These are phyloP conservation scores for Thamnaconus septentrionalis DNA, from an alignment of 2,113 vertebrate species.

Conservation along the genomic window DNA sequence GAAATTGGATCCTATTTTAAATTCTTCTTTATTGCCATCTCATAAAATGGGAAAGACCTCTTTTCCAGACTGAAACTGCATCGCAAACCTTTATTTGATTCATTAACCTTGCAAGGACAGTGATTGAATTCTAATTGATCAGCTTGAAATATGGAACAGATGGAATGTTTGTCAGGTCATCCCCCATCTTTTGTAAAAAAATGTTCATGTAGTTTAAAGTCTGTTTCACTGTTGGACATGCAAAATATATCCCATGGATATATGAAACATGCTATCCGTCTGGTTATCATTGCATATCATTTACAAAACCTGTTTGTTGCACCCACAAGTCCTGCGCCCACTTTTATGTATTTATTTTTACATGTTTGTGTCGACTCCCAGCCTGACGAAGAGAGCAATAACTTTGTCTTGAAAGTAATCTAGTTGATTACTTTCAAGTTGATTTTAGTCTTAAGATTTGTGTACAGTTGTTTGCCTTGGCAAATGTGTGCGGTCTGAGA, in stretches of 20 bases:
- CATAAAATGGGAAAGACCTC: neutral
- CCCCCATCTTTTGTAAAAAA: no score
- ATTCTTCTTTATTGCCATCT: neutral
- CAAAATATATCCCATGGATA: no score
- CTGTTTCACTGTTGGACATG: no score
- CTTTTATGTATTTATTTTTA: conserved; percentile 34
- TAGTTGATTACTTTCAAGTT: no score
- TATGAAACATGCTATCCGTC: no score
- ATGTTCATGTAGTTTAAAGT: no score
- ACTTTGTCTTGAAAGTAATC: conserved; percentile 30
- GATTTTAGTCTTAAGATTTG: conserved; percentile 22
- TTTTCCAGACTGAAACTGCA: neutral
- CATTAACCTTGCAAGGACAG: conserved; percentile 3
- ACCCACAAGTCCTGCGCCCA: conserved; percentile 31
- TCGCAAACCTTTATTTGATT: neutral
- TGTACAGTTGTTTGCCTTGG: conserved; percentile 12
- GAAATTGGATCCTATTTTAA: conserved; percentile 18
- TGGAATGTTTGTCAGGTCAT: no score
- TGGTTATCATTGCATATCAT: no score
- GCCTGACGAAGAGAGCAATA: conserved; percentile 47
- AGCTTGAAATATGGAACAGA: no score
- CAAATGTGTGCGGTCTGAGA: conserved; percentile 1
- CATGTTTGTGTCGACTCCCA: conserved; percentile 19
- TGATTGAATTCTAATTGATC: no score
- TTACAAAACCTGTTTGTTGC: conserved; percentile 31